phyloP scores from a whole-genome alignment of 2,797 vertebrate genomes.

The Xenops minutus region DNA sequence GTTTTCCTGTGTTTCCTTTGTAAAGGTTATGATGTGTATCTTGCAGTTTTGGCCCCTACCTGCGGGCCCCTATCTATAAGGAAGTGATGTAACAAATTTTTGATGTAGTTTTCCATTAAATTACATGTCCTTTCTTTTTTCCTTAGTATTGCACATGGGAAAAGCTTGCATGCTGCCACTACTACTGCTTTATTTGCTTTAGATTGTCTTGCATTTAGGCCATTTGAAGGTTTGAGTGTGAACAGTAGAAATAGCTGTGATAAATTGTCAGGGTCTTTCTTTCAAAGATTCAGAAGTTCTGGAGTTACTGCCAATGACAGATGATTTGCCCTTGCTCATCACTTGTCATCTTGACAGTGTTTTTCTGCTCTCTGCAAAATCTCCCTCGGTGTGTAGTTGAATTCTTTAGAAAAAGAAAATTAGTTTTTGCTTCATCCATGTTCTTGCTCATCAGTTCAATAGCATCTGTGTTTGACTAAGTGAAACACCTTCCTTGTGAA shows the following conservation, averaged over 20 bases:
- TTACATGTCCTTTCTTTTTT: not conserved
- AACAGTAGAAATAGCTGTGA: slow-evolving; percentile 53
- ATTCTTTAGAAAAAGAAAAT: slow-evolving; percentile 28
- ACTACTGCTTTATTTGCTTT: slow-evolving; percentile 17
- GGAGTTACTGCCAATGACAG: slow-evolving; percentile 69
- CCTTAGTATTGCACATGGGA: not conserved
- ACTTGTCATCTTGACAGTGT: slow-evolving; percentile 64
- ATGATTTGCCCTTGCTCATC: slow-evolving; percentile 70
- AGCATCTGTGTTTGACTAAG: not conserved
- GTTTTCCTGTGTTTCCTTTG: not conserved
- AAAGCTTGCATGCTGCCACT: not conserved
- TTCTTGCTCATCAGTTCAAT: not conserved
- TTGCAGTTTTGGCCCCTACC: not conserved
- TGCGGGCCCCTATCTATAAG: fast-evolving
- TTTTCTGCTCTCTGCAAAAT: slow-evolving; percentile 31
- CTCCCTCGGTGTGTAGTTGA: slow-evolving; percentile 2
- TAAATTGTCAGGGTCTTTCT: slow-evolving; percentile 59
- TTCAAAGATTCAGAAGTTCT: slow-evolving; percentile 66
- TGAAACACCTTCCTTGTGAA: slow-evolving; percentile 36
- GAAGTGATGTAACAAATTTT: not conserved
- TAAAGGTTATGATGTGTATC: not conserved
- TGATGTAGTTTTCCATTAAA: slow-evolving; percentile 9
- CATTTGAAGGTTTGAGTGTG: slow-evolving; percentile 37
- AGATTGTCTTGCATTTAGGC: slow-evolving; percentile 49
- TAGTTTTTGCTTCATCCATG: not conserved